These are phyloP conservation scores for Corynorhinus townsendii DNA, from an alignment of 2,113 vertebrate genomes.

Conservation along the genomic window DNA sequence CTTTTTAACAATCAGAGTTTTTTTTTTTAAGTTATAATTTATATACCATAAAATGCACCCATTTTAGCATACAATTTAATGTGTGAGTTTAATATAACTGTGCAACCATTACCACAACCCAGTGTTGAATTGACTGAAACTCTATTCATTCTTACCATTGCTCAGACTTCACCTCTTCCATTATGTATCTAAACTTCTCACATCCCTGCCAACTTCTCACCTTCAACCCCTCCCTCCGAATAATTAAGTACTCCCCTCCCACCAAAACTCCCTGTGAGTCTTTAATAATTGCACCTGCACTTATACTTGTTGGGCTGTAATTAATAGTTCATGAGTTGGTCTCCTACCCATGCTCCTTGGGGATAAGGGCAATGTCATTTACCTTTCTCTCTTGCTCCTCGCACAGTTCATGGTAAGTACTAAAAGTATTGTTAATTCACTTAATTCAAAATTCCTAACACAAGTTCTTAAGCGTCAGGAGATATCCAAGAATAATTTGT, in stretches of 20 bases:
- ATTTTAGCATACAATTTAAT: background rate
- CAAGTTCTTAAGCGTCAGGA: background rate
- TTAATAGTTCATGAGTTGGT: background rate
- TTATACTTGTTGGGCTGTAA: background rate
- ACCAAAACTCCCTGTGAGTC: background rate
- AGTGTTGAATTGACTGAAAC: background rate
- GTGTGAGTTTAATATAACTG: background rate
- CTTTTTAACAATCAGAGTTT: background rate
- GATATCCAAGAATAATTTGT: background rate
- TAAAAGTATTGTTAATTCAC: background rate
- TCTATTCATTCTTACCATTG: background rate
- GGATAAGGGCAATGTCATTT: background rate
- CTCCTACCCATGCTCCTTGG: background rate
- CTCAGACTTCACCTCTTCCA: background rate
- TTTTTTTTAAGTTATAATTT: background rate
- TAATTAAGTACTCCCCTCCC: background rate
- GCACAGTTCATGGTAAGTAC: background rate
- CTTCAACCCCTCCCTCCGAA: background rate
- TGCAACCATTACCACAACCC: background rate
- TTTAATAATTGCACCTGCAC: background rate
- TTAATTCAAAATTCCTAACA: slow-evolving; percentile 11
- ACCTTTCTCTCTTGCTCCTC: background rate
- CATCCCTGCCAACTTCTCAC: background rate
- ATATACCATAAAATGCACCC: background rate
- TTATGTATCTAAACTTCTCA: background rate